phyloP scores from a whole-genome alignment of 2,797 vertebrate species.

The Alcedo atthis region DNA sequence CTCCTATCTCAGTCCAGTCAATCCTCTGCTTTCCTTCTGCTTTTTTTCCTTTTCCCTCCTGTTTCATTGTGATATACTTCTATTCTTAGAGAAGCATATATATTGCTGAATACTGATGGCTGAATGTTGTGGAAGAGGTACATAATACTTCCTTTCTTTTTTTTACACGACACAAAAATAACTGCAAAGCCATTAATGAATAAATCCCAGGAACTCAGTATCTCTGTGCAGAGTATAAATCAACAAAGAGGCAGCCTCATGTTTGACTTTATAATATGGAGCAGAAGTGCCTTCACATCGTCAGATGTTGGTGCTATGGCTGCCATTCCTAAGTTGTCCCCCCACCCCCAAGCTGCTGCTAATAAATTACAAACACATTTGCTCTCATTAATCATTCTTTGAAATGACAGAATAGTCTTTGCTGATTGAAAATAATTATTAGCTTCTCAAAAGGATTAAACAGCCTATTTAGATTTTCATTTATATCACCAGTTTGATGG shows the following conservation, averaged over 20 bases:
- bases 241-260: slow-evolving; percentile 46
- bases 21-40: neutral
- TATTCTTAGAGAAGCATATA: slow-evolving; percentile 15
- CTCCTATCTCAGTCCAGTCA: slow-evolving; percentile 12
- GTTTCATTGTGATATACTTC: slow-evolving; percentile 35
- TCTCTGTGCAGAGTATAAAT: slow-evolving; percentile 44
- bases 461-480: slow-evolving; percentile 76
- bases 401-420: slow-evolving; percentile 75
- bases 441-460: slow-evolving; percentile 79
- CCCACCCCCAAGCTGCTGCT: slow-evolving; percentile 25
- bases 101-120: neutral
- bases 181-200: slow-evolving; percentile 35
- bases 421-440: slow-evolving; percentile 81
- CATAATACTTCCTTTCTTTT: neutral
- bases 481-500: slow-evolving; percentile 76
- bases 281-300: slow-evolving; percentile 22
- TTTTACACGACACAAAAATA: slow-evolving; percentile 6
- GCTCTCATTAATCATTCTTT: slow-evolving; percentile 77
- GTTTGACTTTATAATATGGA: slow-evolving; percentile 56
- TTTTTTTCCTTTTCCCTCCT: slow-evolving; percentile 9
- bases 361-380: slow-evolving; percentile 72
- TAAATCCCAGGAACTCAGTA: neutral
- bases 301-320: slow-evolving; percentile 34
- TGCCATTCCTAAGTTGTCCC: slow-evolving; percentile 38
- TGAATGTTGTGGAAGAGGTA: slow-evolving; percentile 1